phyloP scores from a whole-genome alignment of 2,113 vertebrate genomes.

The Cyprinus carpio region DNA sequence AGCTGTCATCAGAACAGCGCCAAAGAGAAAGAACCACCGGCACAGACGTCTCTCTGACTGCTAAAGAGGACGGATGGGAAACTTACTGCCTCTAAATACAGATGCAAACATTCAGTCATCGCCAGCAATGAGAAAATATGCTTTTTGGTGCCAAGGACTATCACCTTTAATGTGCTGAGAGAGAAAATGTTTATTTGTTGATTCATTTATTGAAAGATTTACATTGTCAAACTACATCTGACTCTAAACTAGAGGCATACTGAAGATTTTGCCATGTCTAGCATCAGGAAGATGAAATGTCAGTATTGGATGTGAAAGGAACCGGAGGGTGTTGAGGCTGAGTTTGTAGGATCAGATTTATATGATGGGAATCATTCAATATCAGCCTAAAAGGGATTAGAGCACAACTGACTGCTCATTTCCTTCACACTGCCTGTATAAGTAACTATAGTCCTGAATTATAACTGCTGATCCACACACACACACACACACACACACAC shows the following conservation, averaged over 20 bases:
- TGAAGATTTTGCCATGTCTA: neutral
- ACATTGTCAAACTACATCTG: neutral
- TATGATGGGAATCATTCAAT: constrained; percentile 44
- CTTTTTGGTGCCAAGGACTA: constrained; percentile 9
- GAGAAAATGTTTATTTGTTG: neutral
- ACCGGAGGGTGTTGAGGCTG: constrained; percentile 6
- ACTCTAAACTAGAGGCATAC: neutral
- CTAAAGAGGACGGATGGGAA: constrained; percentile 23
- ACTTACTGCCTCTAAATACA: neutral
- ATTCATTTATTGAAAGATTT: constrained; percentile 7
- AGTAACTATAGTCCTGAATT: constrained; percentile 5
- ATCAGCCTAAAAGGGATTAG: constrained; percentile 51
- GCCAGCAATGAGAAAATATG: neutral
- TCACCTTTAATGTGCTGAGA: constrained; percentile 5
- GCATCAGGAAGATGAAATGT: constrained; percentile 19
- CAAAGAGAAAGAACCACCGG: constrained; percentile 9
- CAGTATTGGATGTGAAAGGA: neutral
- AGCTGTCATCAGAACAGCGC: constrained; percentile 69
- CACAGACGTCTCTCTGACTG: constrained; percentile 6
- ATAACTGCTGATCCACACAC: constrained; percentile 34
- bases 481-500: neutral
- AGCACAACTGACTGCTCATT: constrained; percentile 39
- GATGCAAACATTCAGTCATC: constrained; percentile 34
- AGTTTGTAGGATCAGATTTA: constrained; percentile 40
- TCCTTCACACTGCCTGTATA: constrained; percentile 15